These are phyloP conservation scores for Brachyhypopomus occidentalis DNA, from an alignment of 2,113 vertebrate species.

Conservation along the genomic window DNA sequence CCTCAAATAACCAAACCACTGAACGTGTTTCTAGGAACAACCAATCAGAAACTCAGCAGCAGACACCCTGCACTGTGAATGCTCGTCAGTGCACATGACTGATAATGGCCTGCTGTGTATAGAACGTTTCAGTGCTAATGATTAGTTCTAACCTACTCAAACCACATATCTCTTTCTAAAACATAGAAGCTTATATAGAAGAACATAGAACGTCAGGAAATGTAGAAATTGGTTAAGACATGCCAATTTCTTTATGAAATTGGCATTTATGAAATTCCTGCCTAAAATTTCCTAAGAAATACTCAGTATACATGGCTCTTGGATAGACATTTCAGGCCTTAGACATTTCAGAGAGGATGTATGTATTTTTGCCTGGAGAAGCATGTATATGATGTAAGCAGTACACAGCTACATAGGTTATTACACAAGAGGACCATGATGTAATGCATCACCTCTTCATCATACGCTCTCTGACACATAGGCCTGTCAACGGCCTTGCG, in stretches of 20 bases:
- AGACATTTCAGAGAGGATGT: not conserved
- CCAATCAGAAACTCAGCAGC: not conserved
- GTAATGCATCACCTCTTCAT: not conserved
- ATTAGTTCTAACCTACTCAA: too few relatives aligned
- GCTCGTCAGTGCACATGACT: not conserved
- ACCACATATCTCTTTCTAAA: too few relatives aligned
- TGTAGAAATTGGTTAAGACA: too few relatives aligned
- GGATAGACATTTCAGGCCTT: too few relatives aligned
- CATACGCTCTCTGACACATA: not conserved
- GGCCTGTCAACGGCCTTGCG: not conserved
- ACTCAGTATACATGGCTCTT: not conserved
- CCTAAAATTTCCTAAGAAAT: not conserved
- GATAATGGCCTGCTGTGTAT: not conserved
- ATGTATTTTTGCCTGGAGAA: conserved; percentile 16
- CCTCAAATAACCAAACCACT: not conserved
- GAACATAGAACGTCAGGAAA: too few relatives aligned
- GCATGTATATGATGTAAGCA: conserved; percentile 19
- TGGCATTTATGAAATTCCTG: not conserved
- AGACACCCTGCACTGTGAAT: not conserved
- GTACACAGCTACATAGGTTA: conserved; percentile 22
- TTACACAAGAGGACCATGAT: not conserved
- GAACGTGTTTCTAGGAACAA: not conserved
- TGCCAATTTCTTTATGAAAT: too few relatives aligned
- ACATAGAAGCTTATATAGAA: too few relatives aligned
- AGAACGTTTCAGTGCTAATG: too few relatives aligned